These are phyloP conservation scores for Saccostrea cuccullata DNA, from an alignment of 1,140 invertebrate species.

Conservation along the genomic window DNA sequence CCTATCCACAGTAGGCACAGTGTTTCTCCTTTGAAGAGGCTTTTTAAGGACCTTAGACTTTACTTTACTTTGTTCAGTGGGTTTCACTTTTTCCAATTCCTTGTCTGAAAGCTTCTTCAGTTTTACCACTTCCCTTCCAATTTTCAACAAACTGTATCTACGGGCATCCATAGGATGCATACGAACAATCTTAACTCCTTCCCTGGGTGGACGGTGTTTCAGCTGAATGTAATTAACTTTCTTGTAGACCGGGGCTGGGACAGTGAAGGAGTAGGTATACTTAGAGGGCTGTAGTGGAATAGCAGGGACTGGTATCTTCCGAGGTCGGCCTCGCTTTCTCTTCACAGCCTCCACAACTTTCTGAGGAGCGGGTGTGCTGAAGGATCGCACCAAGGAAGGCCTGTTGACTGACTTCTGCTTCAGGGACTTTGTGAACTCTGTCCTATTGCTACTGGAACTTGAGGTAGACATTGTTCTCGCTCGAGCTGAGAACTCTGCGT, in stretches of 20 bases:
- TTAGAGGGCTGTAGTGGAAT: not conserved
- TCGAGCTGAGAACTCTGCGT: not conserved
- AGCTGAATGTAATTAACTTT: conserved; percentile 64
- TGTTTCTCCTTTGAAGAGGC: not conserved
- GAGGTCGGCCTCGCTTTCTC: conserved; percentile 29
- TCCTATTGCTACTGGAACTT: not conserved
- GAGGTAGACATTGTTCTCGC: not conserved
- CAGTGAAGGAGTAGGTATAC: conserved; percentile 73
- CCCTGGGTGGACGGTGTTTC: conserved; percentile 7
- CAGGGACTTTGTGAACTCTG: not conserved
- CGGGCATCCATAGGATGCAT: conserved; percentile 76
- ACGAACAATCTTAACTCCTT: conserved; percentile 66
- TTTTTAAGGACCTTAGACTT: not conserved
- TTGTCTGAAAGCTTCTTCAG: conserved; percentile 58
- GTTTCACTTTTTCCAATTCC: conserved; percentile 55
- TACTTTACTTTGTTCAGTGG: not conserved
- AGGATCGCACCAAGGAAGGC: conserved; percentile 29
- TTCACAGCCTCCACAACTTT: not conserved
- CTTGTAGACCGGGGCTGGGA: conserved; percentile 73
- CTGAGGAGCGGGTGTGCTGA: not conserved
- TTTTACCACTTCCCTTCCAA: conserved; percentile 72
- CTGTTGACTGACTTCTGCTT: conserved; percentile 22
- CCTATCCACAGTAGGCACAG: not conserved
- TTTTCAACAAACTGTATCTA: conserved; percentile 74
- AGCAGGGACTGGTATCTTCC: conserved; percentile 10